Evolutionary conservation across 2,888 invertebrate species (phyloP).

Genomic region (Amphipoea lucens): DNA sequence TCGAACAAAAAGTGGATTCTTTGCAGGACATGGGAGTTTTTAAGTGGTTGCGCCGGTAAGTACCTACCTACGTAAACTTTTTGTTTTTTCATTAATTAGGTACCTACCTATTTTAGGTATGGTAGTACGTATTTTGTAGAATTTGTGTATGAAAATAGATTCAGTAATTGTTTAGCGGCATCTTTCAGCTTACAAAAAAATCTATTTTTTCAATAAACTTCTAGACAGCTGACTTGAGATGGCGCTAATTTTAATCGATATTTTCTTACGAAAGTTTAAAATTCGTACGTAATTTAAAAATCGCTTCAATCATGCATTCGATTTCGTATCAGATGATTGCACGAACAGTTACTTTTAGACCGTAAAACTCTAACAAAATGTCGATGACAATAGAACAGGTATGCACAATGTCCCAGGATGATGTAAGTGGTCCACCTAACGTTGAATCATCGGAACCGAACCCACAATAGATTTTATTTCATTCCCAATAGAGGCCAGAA

Average conservation of each 20-base stretch:
- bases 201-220: neutral
- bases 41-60: slow-evolving; percentile 89
- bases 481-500: slow-evolving; percentile 73
- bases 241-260: neutral
- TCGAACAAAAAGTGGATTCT: slow-evolving; percentile 81
- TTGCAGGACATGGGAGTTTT: slow-evolving; percentile 87
- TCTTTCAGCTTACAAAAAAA: neutral
- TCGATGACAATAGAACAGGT: slow-evolving; percentile 67
- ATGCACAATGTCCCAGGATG: slow-evolving; percentile 70
- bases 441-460: slow-evolving; percentile 76
- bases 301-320: neutral
- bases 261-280: neutral
- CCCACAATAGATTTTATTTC: slow-evolving; percentile 74
- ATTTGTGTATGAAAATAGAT: neutral
- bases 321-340: slow-evolving; percentile 27
- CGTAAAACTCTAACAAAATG: slow-evolving; percentile 55
- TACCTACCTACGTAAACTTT: slow-evolving; percentile 57
- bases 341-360: slow-evolving; percentile 38
- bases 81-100: slow-evolving; percentile 11
- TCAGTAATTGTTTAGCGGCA: no score
- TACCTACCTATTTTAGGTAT: neutral
- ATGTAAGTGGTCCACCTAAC: slow-evolving; percentile 77
- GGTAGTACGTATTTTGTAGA: neutral
- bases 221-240: neutral
- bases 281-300: neutral